Conservation (phyloP, 1,140 invertebrate species). For the Ylistrum balloti region DNA sequence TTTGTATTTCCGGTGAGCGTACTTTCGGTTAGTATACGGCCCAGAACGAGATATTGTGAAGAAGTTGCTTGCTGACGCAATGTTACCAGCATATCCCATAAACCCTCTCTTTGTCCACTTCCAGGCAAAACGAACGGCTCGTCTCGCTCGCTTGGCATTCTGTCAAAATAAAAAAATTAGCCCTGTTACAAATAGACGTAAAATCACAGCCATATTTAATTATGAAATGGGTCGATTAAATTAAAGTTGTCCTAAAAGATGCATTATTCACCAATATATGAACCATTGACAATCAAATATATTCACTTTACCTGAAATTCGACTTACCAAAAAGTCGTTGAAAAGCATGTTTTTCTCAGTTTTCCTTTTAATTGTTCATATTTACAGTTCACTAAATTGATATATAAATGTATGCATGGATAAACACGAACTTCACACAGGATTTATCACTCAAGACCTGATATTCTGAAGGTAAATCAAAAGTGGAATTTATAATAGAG, state of each 20-base stretch:
- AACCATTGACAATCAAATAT: neutral
- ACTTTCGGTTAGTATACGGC: neutral
- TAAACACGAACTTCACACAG: neutral
- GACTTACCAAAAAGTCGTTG: neutral
- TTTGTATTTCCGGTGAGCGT: neutral
- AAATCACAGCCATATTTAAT: neutral
- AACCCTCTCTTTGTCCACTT: constrained; percentile 54
- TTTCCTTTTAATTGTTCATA: neutral
- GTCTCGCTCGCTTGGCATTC: constrained; percentile 48
- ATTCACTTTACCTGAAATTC: neutral
- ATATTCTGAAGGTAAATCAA: no score
- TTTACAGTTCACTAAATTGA: neutral
- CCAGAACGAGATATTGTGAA: neutral
- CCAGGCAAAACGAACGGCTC: constrained; percentile 45
- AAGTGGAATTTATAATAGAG: no score
- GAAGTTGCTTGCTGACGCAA: neutral
- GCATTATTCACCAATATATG: neutral
- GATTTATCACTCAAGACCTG: no score
- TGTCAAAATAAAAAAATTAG: constrained; percentile 36
- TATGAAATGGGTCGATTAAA: neutral
- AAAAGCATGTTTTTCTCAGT: neutral
- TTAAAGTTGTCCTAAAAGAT: no score
- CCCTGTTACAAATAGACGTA: neutral
- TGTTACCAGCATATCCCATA: constrained; percentile 43
- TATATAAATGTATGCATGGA: constrained; percentile 5